A percentile compares a stretch with the other conserved stretches of the same genome.
phyloP scores from a whole-genome alignment of 1,140 invertebrate genomes.

The Drosophila nigromelanica region DNA sequence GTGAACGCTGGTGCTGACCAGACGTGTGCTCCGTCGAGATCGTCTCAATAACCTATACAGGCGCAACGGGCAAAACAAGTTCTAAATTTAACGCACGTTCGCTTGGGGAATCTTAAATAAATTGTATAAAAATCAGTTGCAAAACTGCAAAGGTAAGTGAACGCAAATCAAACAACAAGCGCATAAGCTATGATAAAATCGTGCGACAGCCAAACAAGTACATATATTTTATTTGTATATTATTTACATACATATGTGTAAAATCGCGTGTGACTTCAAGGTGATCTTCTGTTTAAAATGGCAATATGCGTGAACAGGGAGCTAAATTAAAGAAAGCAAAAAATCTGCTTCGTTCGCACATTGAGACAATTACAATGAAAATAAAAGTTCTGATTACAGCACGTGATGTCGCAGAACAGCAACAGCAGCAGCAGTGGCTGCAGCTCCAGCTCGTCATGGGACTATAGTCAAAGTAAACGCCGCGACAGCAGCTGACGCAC shows the following conservation, averaged over 20 bases:
- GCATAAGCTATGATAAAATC: conserved; percentile 25
- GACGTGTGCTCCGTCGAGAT: conserved; percentile 66
- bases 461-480: conserved; percentile 48
- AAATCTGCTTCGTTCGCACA: too few species aligned
- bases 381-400: conserved; percentile 25
- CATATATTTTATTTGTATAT: background rate
- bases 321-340: background rate
- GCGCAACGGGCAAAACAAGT: conserved; percentile 71
- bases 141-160: conserved; percentile 74
- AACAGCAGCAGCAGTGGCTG: conserved; percentile 5
- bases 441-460: conserved; percentile 50
- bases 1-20: conserved; percentile 71
- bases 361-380: background rate
- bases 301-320: conserved; percentile 5
- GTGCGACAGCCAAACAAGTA: conserved; percentile 7
- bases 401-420: conserved; percentile 37
- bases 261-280: conserved; percentile 55
- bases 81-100: conserved; percentile 75
- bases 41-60: conserved; percentile 52
- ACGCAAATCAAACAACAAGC: conserved; percentile 30
- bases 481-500: conserved; percentile 36
- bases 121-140: conserved; percentile 63
- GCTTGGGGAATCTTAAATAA: conserved; percentile 65
- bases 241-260: conserved; percentile 3
- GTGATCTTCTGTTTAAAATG: conserved; percentile 43